These are phyloP conservation scores for Macrosteles quadrilineatus DNA, from an alignment of 1,140 invertebrate species.

Conservation along the genomic window DNA sequence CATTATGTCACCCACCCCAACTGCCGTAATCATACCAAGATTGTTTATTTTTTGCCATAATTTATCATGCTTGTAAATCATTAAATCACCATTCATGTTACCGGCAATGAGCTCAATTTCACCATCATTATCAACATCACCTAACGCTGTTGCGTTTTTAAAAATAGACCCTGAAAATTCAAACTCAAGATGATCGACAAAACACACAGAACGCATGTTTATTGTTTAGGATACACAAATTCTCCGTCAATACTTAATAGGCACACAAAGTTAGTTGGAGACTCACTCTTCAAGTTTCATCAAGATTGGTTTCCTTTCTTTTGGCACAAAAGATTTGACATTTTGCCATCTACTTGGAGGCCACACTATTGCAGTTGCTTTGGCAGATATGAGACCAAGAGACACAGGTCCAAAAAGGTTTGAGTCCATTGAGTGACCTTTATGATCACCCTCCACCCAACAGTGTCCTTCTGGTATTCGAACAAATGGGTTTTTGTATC, in stretches of 20 bases:
- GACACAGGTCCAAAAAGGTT: conserved; percentile 92
- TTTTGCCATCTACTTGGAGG: conserved; percentile 80
- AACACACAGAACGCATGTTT: conserved; percentile 70
- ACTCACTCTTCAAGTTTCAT: conserved; percentile 28
- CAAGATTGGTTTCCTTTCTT: conserved; percentile 29
- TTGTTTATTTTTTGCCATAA: conserved; percentile 60
- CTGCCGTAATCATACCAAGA: conserved; percentile 67
- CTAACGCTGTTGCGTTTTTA: conserved; percentile 68
- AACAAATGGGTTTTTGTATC: conserved; percentile 67
- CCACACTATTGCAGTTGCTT: conserved; percentile 89
- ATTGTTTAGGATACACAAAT: no score
- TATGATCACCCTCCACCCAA: conserved; percentile 95
- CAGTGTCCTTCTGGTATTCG: conserved; percentile 84
- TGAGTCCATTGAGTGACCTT: conserved; percentile 81
- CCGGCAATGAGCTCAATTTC: conserved; percentile 73
- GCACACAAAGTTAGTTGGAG: no score
- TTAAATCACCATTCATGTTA: conserved; percentile 68
- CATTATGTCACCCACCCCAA: conserved; percentile 71
- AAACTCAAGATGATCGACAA: conserved; percentile 72
- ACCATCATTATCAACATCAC: conserved; percentile 79
- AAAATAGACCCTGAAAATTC: conserved; percentile 70
- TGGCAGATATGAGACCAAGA: conserved; percentile 79
- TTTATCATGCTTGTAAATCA: conserved; percentile 65
- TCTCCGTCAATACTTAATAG: no score
- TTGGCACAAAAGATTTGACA: conserved; percentile 37